Evolutionary conservation across 2,888 invertebrate species (phyloP), one percentile per base, ranked within the genome.

Genomic region (Rhopalosiphum nymphaeae): DNA sequence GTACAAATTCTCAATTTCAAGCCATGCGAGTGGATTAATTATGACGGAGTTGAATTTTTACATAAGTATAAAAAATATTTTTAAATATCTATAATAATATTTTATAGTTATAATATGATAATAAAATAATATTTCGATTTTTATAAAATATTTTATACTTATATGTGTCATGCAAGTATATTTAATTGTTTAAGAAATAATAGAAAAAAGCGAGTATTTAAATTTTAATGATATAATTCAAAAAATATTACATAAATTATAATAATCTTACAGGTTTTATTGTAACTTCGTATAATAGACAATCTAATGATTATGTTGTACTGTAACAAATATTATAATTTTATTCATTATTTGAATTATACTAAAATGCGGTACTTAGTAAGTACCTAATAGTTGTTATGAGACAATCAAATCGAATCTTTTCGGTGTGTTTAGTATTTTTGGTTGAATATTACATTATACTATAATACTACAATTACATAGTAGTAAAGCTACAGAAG

Each of bases 351-450:
- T 9, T 78, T 21, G 9, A 25, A 36, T 21, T 25, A 16, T 78
- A 78, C 36, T 78, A 36, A 78, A 78, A 3, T 42, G 1, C 0
- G 2, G 9, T 26, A 57, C 1, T 7, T 21, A 36, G 9, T 21
- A 21, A 7, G 21, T 78, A 46, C 44, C 44, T 46, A 21, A 9
- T 36, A 78, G 7, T 57, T 26, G 21, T 36, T 78, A 42, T 36
- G 21, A 21, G 9, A 78, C 9, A 0, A 88, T 89, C 57, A 46
- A 56, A 46, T 46, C 36, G 85, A 36, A 88, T 89, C 36, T 46
- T 84, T 57, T 85, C n/a, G 57, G 57, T 36, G 89, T 57, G 89
- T 89, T 78, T 56, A 46, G 84, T 46, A 56, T 57, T 67, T 42
- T 78, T 42, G n/a, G 3, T 44, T 56, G 25, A 57, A 84, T 56